phyloP scores from a whole-genome alignment of 1,140 invertebrate species.

The Gonatopus flavifemur region DNA sequence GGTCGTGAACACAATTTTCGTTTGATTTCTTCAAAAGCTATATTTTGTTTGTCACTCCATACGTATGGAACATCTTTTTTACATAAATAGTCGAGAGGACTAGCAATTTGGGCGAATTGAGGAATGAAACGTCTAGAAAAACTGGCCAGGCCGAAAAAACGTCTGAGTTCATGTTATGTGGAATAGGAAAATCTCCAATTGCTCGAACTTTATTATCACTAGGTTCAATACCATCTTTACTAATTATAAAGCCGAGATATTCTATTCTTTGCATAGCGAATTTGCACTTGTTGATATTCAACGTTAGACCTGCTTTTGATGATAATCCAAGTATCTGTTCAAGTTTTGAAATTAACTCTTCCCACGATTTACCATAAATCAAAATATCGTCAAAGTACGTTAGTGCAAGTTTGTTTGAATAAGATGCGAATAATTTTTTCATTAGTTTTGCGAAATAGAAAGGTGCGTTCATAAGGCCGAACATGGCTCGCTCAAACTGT shows the following conservation, averaged over 20 bases:
- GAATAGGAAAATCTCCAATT: background rate
- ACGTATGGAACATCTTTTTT: background rate
- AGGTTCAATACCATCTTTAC: background rate
- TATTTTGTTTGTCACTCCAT: background rate
- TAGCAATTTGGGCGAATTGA: background rate
- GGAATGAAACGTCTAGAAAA: constrained; percentile 1
- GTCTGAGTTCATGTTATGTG: constrained; percentile 13
- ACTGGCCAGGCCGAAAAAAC: constrained; percentile 18
- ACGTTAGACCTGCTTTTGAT: background rate
- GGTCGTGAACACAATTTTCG: background rate
- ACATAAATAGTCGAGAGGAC: background rate
- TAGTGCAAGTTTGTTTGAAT: too few species aligned
- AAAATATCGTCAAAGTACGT: too few species aligned
- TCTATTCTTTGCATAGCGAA: background rate
- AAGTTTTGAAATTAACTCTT: background rate
- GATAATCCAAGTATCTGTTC: background rate
- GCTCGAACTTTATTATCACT: background rate
- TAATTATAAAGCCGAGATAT: background rate
- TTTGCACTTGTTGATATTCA: background rate
- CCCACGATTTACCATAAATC: too few species aligned
- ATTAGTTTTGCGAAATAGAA: too few species aligned
- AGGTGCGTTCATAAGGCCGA: too few species aligned
- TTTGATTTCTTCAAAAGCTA: background rate
- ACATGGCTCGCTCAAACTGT: too few species aligned
- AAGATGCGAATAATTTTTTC: too few species aligned